These are phyloP conservation scores for Apocrypta bakeri DNA, from an alignment of 1,140 invertebrate species.

Conservation along the genomic window DNA sequence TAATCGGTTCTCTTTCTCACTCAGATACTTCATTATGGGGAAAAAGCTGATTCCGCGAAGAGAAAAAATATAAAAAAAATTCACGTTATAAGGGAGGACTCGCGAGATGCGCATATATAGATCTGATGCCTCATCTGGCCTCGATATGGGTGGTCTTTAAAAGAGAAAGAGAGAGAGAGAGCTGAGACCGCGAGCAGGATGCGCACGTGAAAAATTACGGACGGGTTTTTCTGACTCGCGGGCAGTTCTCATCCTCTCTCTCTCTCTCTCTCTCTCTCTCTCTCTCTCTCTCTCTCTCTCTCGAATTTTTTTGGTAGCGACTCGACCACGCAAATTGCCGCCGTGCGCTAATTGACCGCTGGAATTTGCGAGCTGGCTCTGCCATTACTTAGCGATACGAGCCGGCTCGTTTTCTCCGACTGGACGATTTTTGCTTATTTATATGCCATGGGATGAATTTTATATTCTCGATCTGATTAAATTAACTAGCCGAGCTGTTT, in stretches of 20 bases:
- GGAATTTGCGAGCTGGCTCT: background rate
- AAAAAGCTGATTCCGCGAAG: conserved; percentile 15
- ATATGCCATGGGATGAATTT: background rate
- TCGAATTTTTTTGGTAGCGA: background rate
- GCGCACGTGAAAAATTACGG: conserved; percentile 43
- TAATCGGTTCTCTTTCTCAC: too few relatives aligned
- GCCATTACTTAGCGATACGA: background rate
- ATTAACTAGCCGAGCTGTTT: background rate
- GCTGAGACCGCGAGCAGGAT: background rate
- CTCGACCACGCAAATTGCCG: conserved; percentile 35
- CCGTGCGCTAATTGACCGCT: conserved; percentile 28
- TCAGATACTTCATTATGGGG: background rate
- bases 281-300: background rate
- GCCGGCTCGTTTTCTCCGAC: background rate
- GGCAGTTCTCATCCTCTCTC: background rate
- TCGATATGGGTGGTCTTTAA: conserved; percentile 46
- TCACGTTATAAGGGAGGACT: background rate
- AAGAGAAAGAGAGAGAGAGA: background rate
- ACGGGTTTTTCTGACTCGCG: conserved; percentile 17
- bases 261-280: background rate
- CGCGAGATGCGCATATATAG: background rate
- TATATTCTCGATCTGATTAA: conserved; percentile 2
- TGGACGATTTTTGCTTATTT: background rate
- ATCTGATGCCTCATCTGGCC: conserved; percentile 9
- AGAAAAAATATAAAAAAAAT: background rate